Evolutionary conservation across 2,888 invertebrate genomes (phyloP).

Genomic region (Dione juno): DNA sequence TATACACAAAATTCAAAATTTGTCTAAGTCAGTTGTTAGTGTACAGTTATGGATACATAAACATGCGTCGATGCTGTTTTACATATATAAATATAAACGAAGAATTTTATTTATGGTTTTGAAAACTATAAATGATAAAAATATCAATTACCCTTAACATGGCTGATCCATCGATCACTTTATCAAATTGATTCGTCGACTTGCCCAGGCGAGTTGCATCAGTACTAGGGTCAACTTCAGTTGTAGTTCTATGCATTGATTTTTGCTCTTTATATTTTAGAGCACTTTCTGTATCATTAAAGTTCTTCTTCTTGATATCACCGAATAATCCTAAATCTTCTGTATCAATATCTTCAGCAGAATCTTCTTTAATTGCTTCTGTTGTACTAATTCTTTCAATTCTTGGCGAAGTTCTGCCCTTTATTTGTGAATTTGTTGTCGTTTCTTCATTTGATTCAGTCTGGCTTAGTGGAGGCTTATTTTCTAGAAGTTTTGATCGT

Average conservation of each 20-base stretch:
- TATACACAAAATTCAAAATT: too few relatives aligned
- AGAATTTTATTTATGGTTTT: too few relatives aligned
- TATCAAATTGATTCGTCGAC: slow-evolving; percentile 62
- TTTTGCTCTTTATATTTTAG: slow-evolving; percentile 16
- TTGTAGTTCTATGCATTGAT: slow-evolving; percentile 30
- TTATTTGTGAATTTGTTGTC: slow-evolving; percentile 16
- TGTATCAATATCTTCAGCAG: slow-evolving; percentile 51
- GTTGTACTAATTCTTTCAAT: slow-evolving; percentile 50
- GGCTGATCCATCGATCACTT: slow-evolving; percentile 68
- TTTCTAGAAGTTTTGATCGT: slow-evolving; percentile 49
- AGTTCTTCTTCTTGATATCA: slow-evolving; percentile 54
- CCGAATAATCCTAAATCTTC: slow-evolving; percentile 64
- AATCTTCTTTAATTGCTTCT: slow-evolving; percentile 35
- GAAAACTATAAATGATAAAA: not conserved
- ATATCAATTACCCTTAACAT: slow-evolving; percentile 60
- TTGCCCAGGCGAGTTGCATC: slow-evolving; percentile 57
- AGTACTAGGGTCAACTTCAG: slow-evolving; percentile 32
- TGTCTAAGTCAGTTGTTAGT: too few relatives aligned
- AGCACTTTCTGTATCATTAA: slow-evolving; percentile 32
- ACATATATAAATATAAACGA: too few relatives aligned
- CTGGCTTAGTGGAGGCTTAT: slow-evolving; percentile 24
- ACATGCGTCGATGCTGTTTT: too few relatives aligned
- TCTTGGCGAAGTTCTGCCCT: slow-evolving; percentile 36
- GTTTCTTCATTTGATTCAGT: slow-evolving; percentile 39
- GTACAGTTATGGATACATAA: too few relatives aligned